Evolutionary conservation across 2,113 vertebrate genomes (phyloP).

Genomic region (Eretmochelys imbricata): DNA sequence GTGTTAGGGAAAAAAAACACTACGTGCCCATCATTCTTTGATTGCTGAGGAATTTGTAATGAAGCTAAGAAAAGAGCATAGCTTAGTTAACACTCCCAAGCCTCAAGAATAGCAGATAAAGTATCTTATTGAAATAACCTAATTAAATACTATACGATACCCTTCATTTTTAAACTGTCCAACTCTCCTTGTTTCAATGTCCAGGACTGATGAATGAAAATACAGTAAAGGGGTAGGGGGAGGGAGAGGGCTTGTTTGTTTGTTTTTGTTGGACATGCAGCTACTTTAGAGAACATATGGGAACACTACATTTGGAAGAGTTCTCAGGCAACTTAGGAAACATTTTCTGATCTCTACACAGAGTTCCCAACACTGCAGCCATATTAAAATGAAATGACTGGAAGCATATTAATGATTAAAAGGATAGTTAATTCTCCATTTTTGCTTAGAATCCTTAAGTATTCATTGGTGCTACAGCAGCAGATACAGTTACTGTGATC

Average conservation of each 20-base stretch:
- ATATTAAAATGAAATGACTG: background rate
- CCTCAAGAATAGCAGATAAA: background rate
- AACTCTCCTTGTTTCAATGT: slow-evolving; percentile 24
- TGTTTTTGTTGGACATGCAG: background rate
- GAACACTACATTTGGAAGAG: background rate
- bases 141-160: background rate
- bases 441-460: background rate
- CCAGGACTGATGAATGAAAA: background rate
- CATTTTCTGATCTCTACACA: background rate
- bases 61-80: background rate
- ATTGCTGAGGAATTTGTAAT: background rate
- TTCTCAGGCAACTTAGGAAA: background rate
- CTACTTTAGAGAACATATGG: background rate
- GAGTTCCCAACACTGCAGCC: background rate
- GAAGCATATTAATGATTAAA: background rate
- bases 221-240: background rate
- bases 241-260: background rate
- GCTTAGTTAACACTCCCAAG: background rate
- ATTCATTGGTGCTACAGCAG: background rate
- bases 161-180: background rate
- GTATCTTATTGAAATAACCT: slow-evolving; percentile 18
- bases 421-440: background rate
- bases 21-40: background rate
- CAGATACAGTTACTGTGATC: background rate
- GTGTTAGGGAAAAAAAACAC: background rate